These are phyloP conservation scores for Brachymystax lenok DNA, from an alignment of 2,797 vertebrate genomes.

Conservation along the genomic window DNA sequence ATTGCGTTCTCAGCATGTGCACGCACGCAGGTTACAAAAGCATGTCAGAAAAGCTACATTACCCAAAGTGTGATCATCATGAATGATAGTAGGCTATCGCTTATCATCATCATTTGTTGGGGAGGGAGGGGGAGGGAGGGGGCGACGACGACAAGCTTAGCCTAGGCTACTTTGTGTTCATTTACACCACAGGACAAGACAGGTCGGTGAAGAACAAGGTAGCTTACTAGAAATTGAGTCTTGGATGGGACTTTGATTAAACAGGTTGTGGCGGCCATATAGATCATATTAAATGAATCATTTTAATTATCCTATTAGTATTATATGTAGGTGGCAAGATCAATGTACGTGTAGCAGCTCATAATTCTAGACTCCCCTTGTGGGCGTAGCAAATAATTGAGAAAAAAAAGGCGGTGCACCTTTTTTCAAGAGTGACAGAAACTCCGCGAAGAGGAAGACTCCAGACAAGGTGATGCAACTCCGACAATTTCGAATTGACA, in stretches of 20 bases:
- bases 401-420: slow-evolving; percentile 43
- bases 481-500: slow-evolving; percentile 11
- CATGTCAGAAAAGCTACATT: not conserved
- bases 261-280: not conserved
- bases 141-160: not conserved
- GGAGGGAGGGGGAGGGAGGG: too few species aligned
- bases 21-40: not conserved
- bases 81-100: not conserved
- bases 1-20: not conserved
- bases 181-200: not conserved
- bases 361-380: not conserved
- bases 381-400: slow-evolving; percentile 12
- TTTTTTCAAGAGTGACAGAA: slow-evolving; percentile 18
- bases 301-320: not conserved
- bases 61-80: not conserved
- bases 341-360: not conserved
- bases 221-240: not conserved
- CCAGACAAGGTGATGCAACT: slow-evolving; percentile 59
- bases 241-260: not conserved
- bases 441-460: slow-evolving; percentile 5
- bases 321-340: not conserved
- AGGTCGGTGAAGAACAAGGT: not conserved
- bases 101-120: not conserved
- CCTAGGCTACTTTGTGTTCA: not conserved
- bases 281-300: not conserved